Evolutionary conservation across 2,888 invertebrate genomes (phyloP).

Genomic region (Isotomurus palustris): DNA sequence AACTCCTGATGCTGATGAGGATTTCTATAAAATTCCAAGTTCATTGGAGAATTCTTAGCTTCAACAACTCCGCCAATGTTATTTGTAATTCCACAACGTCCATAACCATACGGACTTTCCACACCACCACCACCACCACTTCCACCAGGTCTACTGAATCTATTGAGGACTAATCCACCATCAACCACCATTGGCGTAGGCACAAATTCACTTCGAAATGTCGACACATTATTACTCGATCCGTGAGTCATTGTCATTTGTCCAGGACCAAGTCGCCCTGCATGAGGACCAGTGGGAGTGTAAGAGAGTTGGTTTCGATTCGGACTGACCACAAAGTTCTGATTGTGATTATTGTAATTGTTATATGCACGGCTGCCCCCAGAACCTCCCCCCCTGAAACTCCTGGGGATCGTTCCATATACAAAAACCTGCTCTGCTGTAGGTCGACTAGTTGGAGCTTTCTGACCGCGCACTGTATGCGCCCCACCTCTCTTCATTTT

Average conservation of each 20-base stretch:
- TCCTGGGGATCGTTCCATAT: conserved; percentile 2
- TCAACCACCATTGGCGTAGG: too few species aligned
- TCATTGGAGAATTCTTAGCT: conserved; percentile 2
- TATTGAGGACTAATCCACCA: conserved; percentile 6
- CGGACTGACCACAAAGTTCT: too few species aligned
- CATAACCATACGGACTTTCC: too few species aligned
- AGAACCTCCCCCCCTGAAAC: background rate
- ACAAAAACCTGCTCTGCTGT: conserved; percentile 4
- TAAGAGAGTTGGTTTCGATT: too few species aligned
- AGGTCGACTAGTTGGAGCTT: background rate
- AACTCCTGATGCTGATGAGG: background rate
- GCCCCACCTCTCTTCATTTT: background rate
- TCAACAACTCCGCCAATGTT: background rate
- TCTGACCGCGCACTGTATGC: background rate
- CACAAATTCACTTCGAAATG: background rate
- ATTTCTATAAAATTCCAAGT: conserved; percentile 10
- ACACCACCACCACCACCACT: background rate
- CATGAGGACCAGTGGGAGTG: background rate
- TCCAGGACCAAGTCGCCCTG: too few species aligned
- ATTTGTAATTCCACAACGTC: background rate
- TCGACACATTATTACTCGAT: background rate
- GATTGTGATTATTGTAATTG: background rate
- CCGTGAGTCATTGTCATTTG: background rate
- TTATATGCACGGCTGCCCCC: too few species aligned
- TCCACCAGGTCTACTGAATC: background rate